phyloP scores from a whole-genome alignment of 2,888 invertebrate genomes.

The Strigamia maritima region DNA sequence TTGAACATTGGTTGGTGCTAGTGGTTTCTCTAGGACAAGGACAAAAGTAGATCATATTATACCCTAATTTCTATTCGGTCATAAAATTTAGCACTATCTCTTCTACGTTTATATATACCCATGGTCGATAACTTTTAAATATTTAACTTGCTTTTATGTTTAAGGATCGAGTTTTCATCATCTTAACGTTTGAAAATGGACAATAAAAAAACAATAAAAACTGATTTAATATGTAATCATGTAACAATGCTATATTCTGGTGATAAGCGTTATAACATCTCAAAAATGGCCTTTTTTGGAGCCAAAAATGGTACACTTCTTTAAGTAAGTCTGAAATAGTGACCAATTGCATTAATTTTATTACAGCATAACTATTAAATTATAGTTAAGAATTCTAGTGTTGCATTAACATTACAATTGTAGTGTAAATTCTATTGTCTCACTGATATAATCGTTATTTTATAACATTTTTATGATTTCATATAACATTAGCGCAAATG shows the following conservation, averaged over 20 bases:
- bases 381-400: no score
- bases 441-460: neutral
- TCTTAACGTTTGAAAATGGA: neutral
- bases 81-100: no score
- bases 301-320: no score
- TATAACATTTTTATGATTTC: no score
- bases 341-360: neutral
- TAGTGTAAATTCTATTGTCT: neutral
- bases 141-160: neutral
- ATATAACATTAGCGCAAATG: no score
- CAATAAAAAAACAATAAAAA: neutral
- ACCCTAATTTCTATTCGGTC: no score
- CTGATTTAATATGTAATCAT: neutral
- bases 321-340: no score
- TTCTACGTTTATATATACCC: no score
- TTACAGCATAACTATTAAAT: neutral
- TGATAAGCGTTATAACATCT: no score
- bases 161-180: no score
- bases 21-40: constrained; percentile 53
- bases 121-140: neutral
- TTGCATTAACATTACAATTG: neutral
- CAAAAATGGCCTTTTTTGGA: no score
- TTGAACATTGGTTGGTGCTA: constrained; percentile 52
- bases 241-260: neutral
- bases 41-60: neutral